These are phyloP conservation scores for Temnothorax longispinosus DNA, from an alignment of 1,140 invertebrate genomes.

Conservation along the genomic window DNA sequence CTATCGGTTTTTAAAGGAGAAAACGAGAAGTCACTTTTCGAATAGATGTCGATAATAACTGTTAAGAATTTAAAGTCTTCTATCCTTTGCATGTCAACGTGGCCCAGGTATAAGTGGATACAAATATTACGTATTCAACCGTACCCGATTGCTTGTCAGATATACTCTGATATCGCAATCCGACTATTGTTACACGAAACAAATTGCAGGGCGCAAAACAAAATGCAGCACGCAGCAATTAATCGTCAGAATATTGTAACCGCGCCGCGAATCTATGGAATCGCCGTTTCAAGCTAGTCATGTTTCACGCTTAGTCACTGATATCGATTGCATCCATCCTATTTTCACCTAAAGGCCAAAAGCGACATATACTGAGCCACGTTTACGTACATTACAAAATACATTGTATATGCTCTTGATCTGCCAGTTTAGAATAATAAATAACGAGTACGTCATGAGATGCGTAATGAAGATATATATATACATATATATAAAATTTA, in stretches of 20 bases:
- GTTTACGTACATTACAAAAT: conserved; percentile 40
- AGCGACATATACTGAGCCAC: conserved; percentile 40
- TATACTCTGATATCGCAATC: conserved; percentile 33
- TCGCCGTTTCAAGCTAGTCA: conserved; percentile 72
- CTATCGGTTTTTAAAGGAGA: conserved; percentile 26
- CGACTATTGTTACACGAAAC: conserved; percentile 49
- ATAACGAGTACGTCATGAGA: neutral
- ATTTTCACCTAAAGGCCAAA: conserved; percentile 43
- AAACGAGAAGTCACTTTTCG: conserved; percentile 4
- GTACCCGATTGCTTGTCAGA: conserved; percentile 49
- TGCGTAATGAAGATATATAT: conserved; percentile 13
- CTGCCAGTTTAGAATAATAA: conserved; percentile 53
- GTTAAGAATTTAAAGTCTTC: conserved; percentile 63
- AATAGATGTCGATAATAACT: conserved; percentile 40
- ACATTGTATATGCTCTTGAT: conserved; percentile 38
- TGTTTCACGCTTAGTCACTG: conserved; percentile 64
- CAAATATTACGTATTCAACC: conserved; percentile 29
- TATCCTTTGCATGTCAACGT: conserved; percentile 52
- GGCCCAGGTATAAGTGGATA: conserved; percentile 52
- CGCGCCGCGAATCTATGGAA: conserved; percentile 44
- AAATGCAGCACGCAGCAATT: conserved; percentile 46
- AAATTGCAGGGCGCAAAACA: conserved; percentile 48
- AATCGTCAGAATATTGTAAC: conserved; percentile 50
- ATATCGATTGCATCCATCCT: conserved; percentile 48
- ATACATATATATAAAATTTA: neutral